Base-by-base conservation (phyloP, 1,140 invertebrate species). In the Lepidurus arcticus region DNA sequence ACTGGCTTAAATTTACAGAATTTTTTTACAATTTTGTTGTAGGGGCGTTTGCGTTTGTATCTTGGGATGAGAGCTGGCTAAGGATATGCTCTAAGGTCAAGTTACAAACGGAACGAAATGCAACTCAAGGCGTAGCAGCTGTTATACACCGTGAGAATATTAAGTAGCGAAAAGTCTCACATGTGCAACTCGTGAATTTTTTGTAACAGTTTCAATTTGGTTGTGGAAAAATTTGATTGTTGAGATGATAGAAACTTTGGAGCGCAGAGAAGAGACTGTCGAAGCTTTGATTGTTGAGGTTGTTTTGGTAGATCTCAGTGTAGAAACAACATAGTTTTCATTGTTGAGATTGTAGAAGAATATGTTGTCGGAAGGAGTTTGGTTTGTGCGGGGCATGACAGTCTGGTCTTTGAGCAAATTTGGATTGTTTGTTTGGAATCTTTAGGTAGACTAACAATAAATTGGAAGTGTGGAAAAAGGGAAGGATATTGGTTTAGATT, bases 61-160 rank as follows among this genome's bases (percentile, higher is more conserved):
- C 21, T 21, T 65, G 53, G 53, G 53, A 21, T 13, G 13, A 16
- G 13, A 16, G 53, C 21, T 65, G 53, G 16, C 34, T 34, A 34
- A 34, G 34, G 34, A 34, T 16, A 65, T 21, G 21, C 53, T 65
- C 16, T 65, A 65, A 9, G 53, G 53, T 65, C 53, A 65, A 65
- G 53, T 65, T 65, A 65, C 53, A 13, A 21, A 65, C 13, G 16
- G 16, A 65, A 21, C 21, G 16, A n/a, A 65, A 21, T 65, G 53
- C 53, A 65, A 65, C 53, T 65, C 53, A 65, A 65, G 53, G 53
- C 53, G 53, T 13, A 65, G 53, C 53, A n/a, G 53, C 21, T 65
- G 34, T 34, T 34, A 34, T 34, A n/a, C 53, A 65, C 21, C 53
- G 53, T 65, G 53, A 65, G 53, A 65, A 65, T 65, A 65, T 65